Conservation (phyloP, 2,888 invertebrate species). For the Antheraea assamensis region DNA sequence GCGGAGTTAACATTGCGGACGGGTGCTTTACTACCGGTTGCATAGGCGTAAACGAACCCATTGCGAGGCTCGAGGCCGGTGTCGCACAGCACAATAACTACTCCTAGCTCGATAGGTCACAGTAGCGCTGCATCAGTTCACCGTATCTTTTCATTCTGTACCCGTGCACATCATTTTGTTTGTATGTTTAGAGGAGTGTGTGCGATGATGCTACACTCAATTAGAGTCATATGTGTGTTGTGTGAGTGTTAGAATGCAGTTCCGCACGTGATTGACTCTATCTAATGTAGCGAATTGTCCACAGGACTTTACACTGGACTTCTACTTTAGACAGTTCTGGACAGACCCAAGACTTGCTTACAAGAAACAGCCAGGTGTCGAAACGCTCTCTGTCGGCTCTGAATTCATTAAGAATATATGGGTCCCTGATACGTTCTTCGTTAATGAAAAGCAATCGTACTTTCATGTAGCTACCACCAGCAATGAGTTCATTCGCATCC, state of each 20-base stretch:
- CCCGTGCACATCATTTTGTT: slow-evolving; percentile 17
- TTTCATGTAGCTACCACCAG: slow-evolving; percentile 99
- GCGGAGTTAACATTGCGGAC: too few relatives aligned
- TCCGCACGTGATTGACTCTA: not conserved
- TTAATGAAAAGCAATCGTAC: slow-evolving; percentile 99
- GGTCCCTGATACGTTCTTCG: slow-evolving; percentile 99
- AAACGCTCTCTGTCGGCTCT: slow-evolving; percentile 93
- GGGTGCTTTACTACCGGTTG: too few relatives aligned
- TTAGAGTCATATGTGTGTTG: slow-evolving; percentile 7
- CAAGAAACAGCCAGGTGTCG: slow-evolving; percentile 91
- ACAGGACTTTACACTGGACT: slow-evolving; percentile 97
- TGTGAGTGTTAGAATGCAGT: slow-evolving; percentile 2
- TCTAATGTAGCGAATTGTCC: slow-evolving; percentile 30
- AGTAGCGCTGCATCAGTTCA: slow-evolving; percentile 17
- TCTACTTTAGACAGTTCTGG: slow-evolving; percentile 99
- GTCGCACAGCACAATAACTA: not conserved
- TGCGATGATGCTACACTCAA: not conserved
- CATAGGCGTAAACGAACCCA: too few relatives aligned
- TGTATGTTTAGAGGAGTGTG: slow-evolving; percentile 7
- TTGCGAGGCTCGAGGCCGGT: not conserved
- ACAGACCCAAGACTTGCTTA: slow-evolving; percentile 96
- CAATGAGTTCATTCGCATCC: slow-evolving; percentile 97
- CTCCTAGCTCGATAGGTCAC: slow-evolving; percentile 7
- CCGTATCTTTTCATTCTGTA: slow-evolving; percentile 13
- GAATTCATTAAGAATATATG: slow-evolving; percentile 98